Evolutionary conservation across 2,888 invertebrate genomes (phyloP), one percentile per base, ranked within the genome.

Genomic region (Meta bourneti): DNA sequence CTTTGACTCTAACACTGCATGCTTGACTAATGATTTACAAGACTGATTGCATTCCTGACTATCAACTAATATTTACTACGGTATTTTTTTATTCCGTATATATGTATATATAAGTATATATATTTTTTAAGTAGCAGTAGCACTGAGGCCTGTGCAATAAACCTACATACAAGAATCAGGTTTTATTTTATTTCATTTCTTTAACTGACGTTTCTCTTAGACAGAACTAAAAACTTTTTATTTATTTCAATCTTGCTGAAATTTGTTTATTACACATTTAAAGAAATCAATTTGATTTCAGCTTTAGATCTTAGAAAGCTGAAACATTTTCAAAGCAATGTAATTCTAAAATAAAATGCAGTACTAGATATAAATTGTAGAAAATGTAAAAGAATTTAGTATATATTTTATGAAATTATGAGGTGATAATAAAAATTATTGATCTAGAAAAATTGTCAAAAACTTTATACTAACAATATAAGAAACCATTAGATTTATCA

Each of bases 121-220:
- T 74, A 74, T 80, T 69, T 88, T 88, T 81, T 88, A 81, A 75
- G 74, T 81, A 88, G 75, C 48, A 34, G 19, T 81, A 88, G 88
- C 88, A 88, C 88, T 88, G 87, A 80, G 81, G 88, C 81, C 52
- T 72, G 88, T 88, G 88, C 88, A 88, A 88, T 88, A 88, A 78
- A 85, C 48, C 69, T 78, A 78, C 69, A 77, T 7, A 81, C 49
- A 81, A 70, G 61, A 81, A 72, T 11, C n/a, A 6, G 61, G 11
- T 61, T 61, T 16, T 61, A 61, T 61, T 61, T 61, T 61, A 0
- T 61, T 61, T 16, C 16, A 9, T 61, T 61, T 61, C 13, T 61
- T 61, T 61, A 16, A 61, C 61, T 61, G 16, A 61, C 61, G 7
- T 61, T 61, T 61, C 61, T 61, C 16, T 61, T 61, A 61, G 4